Evolutionary conservation across 1,140 invertebrate genomes (phyloP).

Genomic region (Macrobrachium nipponense): DNA sequence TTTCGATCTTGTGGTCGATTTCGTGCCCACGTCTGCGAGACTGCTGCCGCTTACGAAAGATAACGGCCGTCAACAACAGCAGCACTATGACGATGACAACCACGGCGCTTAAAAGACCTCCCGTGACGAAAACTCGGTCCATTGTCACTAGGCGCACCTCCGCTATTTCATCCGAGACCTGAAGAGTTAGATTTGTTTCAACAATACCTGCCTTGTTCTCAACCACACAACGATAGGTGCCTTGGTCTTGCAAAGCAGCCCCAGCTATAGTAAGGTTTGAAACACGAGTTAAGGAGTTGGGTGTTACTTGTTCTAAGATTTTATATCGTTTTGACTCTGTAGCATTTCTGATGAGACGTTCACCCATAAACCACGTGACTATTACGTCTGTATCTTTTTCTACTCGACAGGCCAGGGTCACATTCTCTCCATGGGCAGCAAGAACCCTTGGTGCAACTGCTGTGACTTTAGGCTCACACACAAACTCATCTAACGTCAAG

Average conservation of each 20-base stretch:
- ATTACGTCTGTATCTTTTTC: constrained; percentile 77
- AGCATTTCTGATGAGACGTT: constrained; percentile 71
- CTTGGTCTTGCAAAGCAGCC: constrained; percentile 78
- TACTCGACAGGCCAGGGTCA: constrained; percentile 79
- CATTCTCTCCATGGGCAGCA: constrained; percentile 76
- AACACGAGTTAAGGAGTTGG: constrained; percentile 63
- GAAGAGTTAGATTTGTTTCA: constrained; percentile 76
- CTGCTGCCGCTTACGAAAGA: constrained; percentile 36
- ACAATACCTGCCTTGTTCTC: constrained; percentile 82
- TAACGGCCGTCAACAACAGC: constrained; percentile 27
- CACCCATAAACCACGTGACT: constrained; percentile 73
- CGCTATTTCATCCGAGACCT: constrained; percentile 70
- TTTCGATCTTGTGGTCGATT: constrained; percentile 42
- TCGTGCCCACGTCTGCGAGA: constrained; percentile 15
- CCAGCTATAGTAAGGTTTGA: constrained; percentile 78
- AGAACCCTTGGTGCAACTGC: constrained; percentile 58
- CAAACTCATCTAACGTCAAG: constrained; percentile 82
- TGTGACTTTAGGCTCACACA: constrained; percentile 75
- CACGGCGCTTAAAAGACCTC: constrained; percentile 40
- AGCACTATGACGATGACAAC: constrained; percentile 41
- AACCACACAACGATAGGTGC: constrained; percentile 79
- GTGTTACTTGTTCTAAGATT: constrained; percentile 47
- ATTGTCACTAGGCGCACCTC: constrained; percentile 58
- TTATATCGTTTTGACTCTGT: constrained; percentile 56
- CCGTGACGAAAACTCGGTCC: constrained; percentile 49